Evolutionary conservation across 2,888 invertebrate species (phyloP).

Genomic region (Pristionchus fissidentatus): DNA sequence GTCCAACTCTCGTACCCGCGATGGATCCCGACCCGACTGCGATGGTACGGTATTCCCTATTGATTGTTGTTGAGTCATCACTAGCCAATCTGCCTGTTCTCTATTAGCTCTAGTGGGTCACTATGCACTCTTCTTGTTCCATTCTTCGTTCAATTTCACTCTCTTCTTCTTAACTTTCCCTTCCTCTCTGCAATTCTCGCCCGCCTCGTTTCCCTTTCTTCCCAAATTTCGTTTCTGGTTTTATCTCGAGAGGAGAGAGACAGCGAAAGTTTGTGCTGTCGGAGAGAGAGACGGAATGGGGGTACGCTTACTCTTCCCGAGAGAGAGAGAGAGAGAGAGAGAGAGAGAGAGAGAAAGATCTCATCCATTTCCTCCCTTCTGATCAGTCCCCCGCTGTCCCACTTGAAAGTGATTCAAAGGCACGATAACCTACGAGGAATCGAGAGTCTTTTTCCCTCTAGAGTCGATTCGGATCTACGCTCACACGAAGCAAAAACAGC

Average conservation of each 20-base stretch:
- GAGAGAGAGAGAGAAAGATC: conserved; percentile 4
- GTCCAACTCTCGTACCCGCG: conserved; percentile 69
- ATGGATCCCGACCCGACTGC: conserved; percentile 70
- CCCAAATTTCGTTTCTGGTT: conserved; percentile 19
- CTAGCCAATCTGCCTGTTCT: background rate
- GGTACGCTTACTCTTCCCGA: conserved; percentile 6
- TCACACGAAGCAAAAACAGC: background rate
- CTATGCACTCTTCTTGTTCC: background rate
- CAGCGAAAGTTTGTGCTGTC: conserved; percentile 34
- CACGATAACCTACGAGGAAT: conserved; percentile 18
- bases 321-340: no score
- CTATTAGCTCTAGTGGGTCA: background rate
- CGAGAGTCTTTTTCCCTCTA: conserved; percentile 8
- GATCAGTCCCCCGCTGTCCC: conserved; percentile 20
- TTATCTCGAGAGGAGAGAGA: background rate
- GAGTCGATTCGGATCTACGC: no score
- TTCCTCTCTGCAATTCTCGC: conserved; percentile 36
- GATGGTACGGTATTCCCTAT: conserved; percentile 60
- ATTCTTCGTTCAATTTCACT: conserved; percentile 23
- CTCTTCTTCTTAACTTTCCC: conserved; percentile 19
- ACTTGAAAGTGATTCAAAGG: conserved; percentile 24
- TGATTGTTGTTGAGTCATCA: background rate
- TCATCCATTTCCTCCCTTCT: background rate
- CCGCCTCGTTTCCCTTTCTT: conserved; percentile 32
- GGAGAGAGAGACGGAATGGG: conserved; percentile 23